A percentile compares a stretch with the other conserved stretches of the same genome.
Evolutionary conservation across 2,113 vertebrate genomes (phyloP).

Genomic region (Dasypus novemcinctus): DNA sequence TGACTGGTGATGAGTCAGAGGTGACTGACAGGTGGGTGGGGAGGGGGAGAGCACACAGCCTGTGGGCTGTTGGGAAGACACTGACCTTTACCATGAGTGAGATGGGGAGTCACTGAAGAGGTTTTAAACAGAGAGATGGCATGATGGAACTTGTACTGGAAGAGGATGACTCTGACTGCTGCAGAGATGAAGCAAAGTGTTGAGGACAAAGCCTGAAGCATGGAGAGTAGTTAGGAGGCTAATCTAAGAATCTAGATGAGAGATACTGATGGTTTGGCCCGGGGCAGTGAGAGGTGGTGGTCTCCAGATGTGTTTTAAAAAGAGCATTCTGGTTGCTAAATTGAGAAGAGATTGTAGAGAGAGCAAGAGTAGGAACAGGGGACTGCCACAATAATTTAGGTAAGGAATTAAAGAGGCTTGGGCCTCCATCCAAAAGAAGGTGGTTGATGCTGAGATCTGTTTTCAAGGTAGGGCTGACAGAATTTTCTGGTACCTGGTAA

Average conservation of each 20-base stretch:
- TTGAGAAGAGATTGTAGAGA: neutral
- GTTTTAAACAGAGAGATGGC: neutral
- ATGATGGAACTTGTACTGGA: neutral
- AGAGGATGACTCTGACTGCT: neutral
- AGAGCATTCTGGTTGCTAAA: neutral
- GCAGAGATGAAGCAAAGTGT: neutral
- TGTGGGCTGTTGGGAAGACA: fast-evolving
- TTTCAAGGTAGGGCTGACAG: neutral
- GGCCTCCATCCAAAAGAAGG: neutral
- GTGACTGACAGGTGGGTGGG: neutral
- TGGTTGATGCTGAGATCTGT: neutral
- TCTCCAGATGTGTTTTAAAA: neutral
- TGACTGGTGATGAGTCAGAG: neutral
- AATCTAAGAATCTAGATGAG: neutral
- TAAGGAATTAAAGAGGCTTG: neutral
- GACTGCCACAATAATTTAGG: neutral
- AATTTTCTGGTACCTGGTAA: neutral
- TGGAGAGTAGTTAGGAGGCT: neutral
- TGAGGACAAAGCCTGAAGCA: neutral
- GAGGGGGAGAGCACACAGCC: neutral
- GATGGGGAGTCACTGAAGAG: neutral
- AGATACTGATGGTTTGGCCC: too few relatives aligned
- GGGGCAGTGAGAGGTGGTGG: neutral
- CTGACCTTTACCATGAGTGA: neutral
- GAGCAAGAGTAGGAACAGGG: neutral